A percentile compares a stretch with the other conserved stretches of the same genome.
phyloP scores from a whole-genome alignment of 2,797 vertebrate genomes.

The Hoplostethus mediterraneus region DNA sequence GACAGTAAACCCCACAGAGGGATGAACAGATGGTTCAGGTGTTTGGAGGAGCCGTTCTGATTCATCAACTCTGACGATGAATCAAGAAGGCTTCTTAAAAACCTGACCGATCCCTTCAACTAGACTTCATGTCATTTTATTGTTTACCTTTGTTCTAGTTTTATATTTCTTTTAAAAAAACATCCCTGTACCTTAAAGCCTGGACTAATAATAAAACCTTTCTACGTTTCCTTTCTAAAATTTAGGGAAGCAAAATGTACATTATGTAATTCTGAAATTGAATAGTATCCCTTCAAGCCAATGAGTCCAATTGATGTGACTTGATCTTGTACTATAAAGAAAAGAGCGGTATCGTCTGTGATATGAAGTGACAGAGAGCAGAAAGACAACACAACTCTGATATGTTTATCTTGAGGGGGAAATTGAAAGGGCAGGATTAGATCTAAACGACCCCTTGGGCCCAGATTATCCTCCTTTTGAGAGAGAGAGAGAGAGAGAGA shows the following conservation, averaged over 20 bases:
- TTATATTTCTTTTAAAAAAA: no score
- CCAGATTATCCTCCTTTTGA: constrained; percentile 45
- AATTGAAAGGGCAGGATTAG: constrained; percentile 62
- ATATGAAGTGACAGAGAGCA: constrained; percentile 29
- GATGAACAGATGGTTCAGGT: no score
- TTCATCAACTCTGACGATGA: neutral
- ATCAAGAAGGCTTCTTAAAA: no score
- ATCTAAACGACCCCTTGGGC: constrained; percentile 49
- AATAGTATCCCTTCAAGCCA: neutral
- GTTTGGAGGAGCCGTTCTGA: no score
- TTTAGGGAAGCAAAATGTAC: constrained; percentile 22
- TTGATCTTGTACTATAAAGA: constrained; percentile 29
- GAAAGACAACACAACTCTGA: constrained; percentile 31
- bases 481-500: neutral
- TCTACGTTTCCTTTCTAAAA: neutral
- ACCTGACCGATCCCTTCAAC: no score
- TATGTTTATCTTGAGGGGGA: constrained; percentile 52
- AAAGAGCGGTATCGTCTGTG: constrained; percentile 20
- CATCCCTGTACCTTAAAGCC: neutral
- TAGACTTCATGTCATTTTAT: no score
- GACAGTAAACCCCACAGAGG: neutral
- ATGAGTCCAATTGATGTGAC: constrained; percentile 19
- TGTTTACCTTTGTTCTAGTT: no score
- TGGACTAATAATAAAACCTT: constrained; percentile 12
- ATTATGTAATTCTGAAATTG: neutral